Conservation (phyloP, 2,888 invertebrate genomes). For the Drosophila neoperkinsi region DNA sequence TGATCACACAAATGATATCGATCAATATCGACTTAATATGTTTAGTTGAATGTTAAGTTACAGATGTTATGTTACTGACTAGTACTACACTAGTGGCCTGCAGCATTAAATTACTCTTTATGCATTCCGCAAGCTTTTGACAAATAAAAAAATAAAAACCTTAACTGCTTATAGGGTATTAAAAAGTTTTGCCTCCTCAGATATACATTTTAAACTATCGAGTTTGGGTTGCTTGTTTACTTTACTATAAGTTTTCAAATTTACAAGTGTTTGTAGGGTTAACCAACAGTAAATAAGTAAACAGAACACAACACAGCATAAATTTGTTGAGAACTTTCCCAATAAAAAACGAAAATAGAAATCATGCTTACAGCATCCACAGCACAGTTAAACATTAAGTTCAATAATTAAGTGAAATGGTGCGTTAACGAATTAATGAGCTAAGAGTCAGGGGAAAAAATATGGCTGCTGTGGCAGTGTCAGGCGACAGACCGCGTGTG, state of each 20-base stretch:
- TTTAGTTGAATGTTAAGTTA: no score
- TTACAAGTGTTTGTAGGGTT: constrained; percentile 35
- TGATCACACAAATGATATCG: no score
- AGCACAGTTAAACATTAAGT: constrained; percentile 13
- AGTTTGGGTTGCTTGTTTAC: constrained; percentile 8
- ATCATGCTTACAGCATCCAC: constrained; percentile 17
- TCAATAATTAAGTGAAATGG: constrained; percentile 47
- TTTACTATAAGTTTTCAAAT: constrained; percentile 26
- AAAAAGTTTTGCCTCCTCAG: not conserved
- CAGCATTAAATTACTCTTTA: no score
- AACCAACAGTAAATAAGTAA: constrained; percentile 7
- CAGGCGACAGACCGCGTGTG: constrained; percentile 10
- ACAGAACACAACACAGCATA: constrained; percentile 11
- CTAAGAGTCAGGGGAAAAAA: not conserved
- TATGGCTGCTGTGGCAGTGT: not conserved
- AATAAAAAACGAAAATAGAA: not conserved
- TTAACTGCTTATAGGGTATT: constrained; percentile 8
- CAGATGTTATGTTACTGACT: no score
- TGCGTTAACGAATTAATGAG: constrained; percentile 73
- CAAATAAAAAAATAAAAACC: no score
- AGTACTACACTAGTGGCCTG: no score
- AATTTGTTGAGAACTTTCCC: constrained; percentile 18
- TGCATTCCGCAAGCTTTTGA: no score
- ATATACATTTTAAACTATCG: not conserved
- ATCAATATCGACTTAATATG: no score